These are phyloP conservation scores for Salmo trutta DNA, from an alignment of 2,797 vertebrate species.

Conservation along the genomic window DNA sequence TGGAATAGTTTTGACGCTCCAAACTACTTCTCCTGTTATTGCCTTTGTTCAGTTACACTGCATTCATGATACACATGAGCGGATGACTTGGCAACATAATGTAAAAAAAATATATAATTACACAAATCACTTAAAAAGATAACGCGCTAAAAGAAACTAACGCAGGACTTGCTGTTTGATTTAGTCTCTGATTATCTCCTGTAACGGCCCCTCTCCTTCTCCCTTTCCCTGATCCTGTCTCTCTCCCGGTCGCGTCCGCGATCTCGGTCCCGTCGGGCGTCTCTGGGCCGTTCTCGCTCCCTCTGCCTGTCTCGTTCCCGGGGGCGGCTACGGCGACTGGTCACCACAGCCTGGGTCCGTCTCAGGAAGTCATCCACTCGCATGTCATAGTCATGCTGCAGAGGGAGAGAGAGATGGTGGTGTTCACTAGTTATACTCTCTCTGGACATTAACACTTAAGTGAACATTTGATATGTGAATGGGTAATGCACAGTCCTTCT, in stretches of 20 bases:
- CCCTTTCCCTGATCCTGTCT: conserved; percentile 86
- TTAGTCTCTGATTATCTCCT: conserved; percentile 81
- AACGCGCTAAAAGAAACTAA: conserved; percentile 19
- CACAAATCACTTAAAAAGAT: conserved; percentile 36
- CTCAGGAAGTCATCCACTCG: conserved; percentile 96
- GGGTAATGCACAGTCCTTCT: too few species aligned
- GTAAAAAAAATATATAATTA: conserved; percentile 80
- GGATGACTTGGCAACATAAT: conserved; percentile 56
- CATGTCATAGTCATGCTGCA: conserved; percentile 98
- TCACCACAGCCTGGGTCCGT: conserved; percentile 94
- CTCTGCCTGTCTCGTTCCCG: conserved; percentile 84
- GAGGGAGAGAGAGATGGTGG: neutral
- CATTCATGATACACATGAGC: conserved; percentile 80
- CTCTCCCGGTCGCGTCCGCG: conserved; percentile 83
- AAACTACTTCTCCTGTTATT: conserved; percentile 60
- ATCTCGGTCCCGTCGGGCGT: conserved; percentile 81
- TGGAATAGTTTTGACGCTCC: neutral
- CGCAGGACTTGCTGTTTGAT: conserved; percentile 32
- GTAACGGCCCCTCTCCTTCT: conserved; percentile 87
- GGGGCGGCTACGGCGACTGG: conserved; percentile 86
- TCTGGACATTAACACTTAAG: too few species aligned
- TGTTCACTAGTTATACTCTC: too few species aligned
- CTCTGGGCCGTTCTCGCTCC: conserved; percentile 82
- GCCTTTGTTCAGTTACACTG: conserved; percentile 80
- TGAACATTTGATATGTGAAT: neutral